Base-by-base conservation (phyloP, 1,140 invertebrate genomes). In the Ephestia elutella region DNA sequence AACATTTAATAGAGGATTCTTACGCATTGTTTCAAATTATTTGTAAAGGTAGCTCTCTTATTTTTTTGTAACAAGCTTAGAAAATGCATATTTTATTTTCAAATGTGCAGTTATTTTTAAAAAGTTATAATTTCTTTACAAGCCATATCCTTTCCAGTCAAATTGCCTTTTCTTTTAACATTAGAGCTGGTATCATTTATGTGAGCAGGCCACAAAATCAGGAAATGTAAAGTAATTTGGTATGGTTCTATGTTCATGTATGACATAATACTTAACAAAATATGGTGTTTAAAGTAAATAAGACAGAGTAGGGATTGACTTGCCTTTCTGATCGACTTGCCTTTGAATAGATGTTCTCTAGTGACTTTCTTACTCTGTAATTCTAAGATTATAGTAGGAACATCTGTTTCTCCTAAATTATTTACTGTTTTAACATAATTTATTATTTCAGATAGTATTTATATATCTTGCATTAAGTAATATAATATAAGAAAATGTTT, bases 311-410 rank as follows among this genome's bases (percentile, higher is more conserved):
- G 74, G 68, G 71, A 74, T 62, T 74, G 71, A 79, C 80, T 82
- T 85, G 82, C 80, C 80, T 82, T 75, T 82, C 73, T 75, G 67
- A 78, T 71, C 60, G 63, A 78, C 80, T 81, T 86, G 80, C 79
- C 82, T 82, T 82, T 80, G 75, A 66, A 69, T 71, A 77, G 73
- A 67, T 32, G 11, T 32, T 60, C 69, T 57, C 54, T 71, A 70
- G 66, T 65, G 59, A 70, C 61, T 65, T 69, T 70, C 64, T 71
- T 59, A 57, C 73, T 68, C 60, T 73, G 53, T 63, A 63, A 59
- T 51, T 56, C 48, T 63, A 53, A 63, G 62, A 28, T 35, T 58
- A 32, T 32, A 54, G 49, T 50, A 56, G 53, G 38, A 53, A 28
- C 30, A 54, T 61, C 17, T 50, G 18, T 60, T 63, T 58, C 58